Percentiles rank a stretch among this genome's conserved stretches.
Evolutionary conservation across 2,113 vertebrate genomes (phyloP).

Genomic region (Saimiri boliviensis): DNA sequence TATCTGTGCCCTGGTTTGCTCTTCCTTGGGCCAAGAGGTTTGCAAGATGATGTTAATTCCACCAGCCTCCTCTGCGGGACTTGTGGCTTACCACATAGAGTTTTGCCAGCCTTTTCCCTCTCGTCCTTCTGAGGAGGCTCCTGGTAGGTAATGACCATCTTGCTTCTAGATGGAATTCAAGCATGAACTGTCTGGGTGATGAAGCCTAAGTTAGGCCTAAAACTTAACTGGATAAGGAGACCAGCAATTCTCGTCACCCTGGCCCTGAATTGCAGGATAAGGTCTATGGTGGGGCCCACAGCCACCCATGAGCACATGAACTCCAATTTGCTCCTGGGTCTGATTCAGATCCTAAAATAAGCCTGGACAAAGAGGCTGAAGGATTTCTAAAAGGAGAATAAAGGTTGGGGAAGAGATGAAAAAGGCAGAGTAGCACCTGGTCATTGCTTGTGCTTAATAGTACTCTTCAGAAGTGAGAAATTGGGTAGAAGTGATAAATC

Average conservation of each 20-base stretch:
- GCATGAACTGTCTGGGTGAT: neutral
- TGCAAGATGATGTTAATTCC: neutral
- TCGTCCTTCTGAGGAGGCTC: neutral
- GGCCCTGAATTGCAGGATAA: neutral
- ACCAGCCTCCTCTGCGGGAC: neutral
- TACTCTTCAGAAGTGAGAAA: neutral
- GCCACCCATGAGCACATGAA: neutral
- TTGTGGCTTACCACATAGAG: neutral
- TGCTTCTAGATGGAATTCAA: neutral
- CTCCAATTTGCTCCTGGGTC: neutral
- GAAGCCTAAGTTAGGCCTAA: neutral
- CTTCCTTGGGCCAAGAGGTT: neutral
- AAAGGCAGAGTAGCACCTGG: neutral
- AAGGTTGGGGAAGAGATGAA: neutral
- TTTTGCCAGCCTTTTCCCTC: neutral
- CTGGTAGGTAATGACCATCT: neutral
- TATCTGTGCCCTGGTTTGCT: neutral
- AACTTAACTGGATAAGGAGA: neutral
- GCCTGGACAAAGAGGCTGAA: neutral
- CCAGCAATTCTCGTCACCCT: neutral
- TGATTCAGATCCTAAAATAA: neutral
- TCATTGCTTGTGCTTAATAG: neutral
- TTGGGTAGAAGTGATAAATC: neutral
- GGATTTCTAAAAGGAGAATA: neutral
- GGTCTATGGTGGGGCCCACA: no score